Conservation (phyloP, 1,140 invertebrate genomes). For the Drosophila equinoxialis region DNA sequence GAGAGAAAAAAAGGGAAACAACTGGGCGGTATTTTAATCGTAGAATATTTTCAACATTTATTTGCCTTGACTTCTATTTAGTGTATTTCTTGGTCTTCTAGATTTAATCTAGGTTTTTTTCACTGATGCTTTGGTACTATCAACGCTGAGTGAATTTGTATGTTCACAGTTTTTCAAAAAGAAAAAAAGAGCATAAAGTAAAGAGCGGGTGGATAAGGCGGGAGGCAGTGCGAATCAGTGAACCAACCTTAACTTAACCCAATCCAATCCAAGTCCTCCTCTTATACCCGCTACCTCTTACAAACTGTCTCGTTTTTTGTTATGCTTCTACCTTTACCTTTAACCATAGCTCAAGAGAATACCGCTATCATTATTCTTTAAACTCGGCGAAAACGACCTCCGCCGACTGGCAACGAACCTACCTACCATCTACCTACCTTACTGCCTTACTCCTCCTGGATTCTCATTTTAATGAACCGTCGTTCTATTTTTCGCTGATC, state of each 20-base stretch:
- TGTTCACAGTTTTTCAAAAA: conserved; percentile 75
- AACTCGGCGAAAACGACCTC: conserved; percentile 63
- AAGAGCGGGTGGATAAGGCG: conserved; percentile 49
- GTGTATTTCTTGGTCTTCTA: background rate
- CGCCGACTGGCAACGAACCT: conserved; percentile 18
- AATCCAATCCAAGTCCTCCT: conserved; percentile 11
- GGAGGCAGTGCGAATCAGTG: conserved; percentile 1
- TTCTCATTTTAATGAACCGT: conserved; percentile 82
- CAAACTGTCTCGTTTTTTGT: conserved; percentile 1
- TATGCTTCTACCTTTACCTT: conserved; percentile 40
- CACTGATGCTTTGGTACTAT: conserved; percentile 50
- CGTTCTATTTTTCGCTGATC: conserved; percentile 83
- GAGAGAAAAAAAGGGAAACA: too few species aligned
- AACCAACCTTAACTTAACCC: conserved; percentile 1
- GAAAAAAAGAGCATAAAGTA: conserved; percentile 4
- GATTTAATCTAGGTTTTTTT: background rate
- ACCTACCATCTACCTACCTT: conserved; percentile 31
- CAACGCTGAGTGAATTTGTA: conserved; percentile 83
- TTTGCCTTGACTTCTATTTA: background rate
- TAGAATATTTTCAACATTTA: background rate
- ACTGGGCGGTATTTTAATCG: too few species aligned
- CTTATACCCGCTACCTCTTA: conserved; percentile 17
- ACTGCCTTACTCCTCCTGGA: conserved; percentile 44
- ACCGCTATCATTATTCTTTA: conserved; percentile 83
- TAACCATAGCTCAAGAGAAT: conserved; percentile 82